Evolutionary conservation across 2,888 invertebrate genomes (phyloP).

Genomic region (Lagria hirta): DNA sequence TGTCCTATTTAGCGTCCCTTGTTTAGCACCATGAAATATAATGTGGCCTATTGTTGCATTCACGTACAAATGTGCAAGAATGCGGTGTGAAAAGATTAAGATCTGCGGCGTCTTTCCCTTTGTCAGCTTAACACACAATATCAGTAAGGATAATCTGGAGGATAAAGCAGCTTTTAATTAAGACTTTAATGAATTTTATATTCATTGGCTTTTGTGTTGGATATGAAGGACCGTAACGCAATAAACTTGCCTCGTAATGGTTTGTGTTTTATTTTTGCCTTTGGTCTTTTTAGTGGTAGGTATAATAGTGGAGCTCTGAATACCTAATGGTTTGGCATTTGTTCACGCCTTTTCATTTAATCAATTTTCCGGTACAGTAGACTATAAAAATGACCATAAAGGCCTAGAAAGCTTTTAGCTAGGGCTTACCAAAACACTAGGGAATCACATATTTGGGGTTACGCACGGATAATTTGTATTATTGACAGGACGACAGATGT

Average conservation of each 20-base stretch:
- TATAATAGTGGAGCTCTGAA: background rate
- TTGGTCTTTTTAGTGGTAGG: too few species aligned
- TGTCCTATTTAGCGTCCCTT: too few species aligned
- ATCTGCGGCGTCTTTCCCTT: constrained; percentile 13
- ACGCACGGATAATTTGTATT: constrained; percentile 7
- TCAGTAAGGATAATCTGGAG: constrained; percentile 12
- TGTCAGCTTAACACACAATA: constrained; percentile 1
- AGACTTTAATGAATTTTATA: constrained; percentile 7
- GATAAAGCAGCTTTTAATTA: constrained; percentile 10
- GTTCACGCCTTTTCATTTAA: constrained; percentile 27
- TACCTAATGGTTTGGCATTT: constrained; percentile 6
- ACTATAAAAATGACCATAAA: constrained; percentile 23
- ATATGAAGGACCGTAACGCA: too few species aligned
- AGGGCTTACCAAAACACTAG: constrained; percentile 13
- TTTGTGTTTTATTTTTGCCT: too few species aligned
- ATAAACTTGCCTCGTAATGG: too few species aligned
- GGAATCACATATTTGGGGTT: constrained; percentile 13
- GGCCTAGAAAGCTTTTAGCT: constrained; percentile 12
- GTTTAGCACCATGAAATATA: too few species aligned
- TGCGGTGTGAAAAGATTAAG: constrained; percentile 23
- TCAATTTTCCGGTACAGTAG: constrained; percentile 26
- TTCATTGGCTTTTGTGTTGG: background rate
- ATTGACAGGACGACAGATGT: constrained; percentile 8
- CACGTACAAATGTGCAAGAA: constrained; percentile 22
- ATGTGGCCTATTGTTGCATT: constrained; percentile 11